Evolutionary conservation across 1,140 invertebrate genomes (phyloP).

Genomic region (Drosophila fuyamai): DNA sequence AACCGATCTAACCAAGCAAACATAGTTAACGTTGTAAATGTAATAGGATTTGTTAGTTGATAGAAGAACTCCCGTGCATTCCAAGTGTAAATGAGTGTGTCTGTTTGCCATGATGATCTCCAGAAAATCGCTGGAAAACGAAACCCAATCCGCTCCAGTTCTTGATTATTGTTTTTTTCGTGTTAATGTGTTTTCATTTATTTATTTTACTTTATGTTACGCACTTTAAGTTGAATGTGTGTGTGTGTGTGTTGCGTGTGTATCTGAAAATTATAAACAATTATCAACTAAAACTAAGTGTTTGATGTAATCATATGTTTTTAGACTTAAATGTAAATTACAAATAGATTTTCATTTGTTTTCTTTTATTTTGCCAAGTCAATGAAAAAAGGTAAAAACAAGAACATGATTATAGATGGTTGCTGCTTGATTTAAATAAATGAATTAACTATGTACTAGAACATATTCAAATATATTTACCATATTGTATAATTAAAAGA

Average conservation of each 20-base stretch:
- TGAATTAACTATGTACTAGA: conserved; percentile 64
- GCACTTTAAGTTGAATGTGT: conserved; percentile 48
- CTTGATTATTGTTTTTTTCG: conserved; percentile 38
- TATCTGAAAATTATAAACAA: conserved; percentile 67
- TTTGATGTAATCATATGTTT: conserved; percentile 45
- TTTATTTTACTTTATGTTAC: conserved; percentile 68
- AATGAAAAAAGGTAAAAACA: conserved; percentile 41
- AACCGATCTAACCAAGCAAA: conserved; percentile 52
- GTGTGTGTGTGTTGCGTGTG: conserved; percentile 36
- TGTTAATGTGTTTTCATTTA: conserved; percentile 76
- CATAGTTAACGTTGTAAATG: conserved; percentile 44
- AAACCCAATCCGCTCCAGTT: conserved; percentile 47
- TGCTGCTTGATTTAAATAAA: conserved; percentile 66
- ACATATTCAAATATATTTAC: conserved; percentile 54
- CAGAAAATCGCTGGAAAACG: conserved; percentile 13
- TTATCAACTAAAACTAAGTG: conserved; percentile 69
- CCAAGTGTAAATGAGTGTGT: conserved; percentile 26
- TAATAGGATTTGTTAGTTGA: conserved; percentile 48
- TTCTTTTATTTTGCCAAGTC: conserved; percentile 59
- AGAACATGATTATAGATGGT: conserved; percentile 56
- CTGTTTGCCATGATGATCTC: conserved; percentile 65
- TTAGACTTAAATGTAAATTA: conserved; percentile 76
- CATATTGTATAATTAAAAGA: conserved; percentile 66
- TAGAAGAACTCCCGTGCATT: conserved; percentile 43
- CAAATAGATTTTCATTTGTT: conserved; percentile 45